Evolutionary conservation across 1,140 invertebrate genomes (phyloP).

Genomic region (Drosophila ercepeae): DNA sequence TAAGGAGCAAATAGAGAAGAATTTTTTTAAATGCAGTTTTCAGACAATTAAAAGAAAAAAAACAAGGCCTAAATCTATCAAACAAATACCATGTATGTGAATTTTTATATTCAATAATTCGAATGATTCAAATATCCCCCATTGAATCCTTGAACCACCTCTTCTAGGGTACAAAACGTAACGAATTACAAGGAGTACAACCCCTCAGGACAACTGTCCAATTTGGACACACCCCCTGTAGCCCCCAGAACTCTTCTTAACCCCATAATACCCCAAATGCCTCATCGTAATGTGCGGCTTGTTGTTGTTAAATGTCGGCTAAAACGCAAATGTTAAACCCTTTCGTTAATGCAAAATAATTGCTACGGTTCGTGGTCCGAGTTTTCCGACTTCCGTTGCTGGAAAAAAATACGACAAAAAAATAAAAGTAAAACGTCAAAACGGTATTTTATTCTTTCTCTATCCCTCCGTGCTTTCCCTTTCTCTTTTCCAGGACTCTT

Average conservation of each 20-base stretch:
- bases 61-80: no score
- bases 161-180: conserved; percentile 51
- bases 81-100: no score
- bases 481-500: neutral
- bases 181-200: conserved; percentile 77
- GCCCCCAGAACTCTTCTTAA: neutral
- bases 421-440: conserved; percentile 56
- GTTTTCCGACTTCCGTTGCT: conserved; percentile 34
- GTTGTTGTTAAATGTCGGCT: conserved; percentile 65
- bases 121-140: neutral
- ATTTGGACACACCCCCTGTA: conserved; percentile 13
- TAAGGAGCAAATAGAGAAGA: no score
- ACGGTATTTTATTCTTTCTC: conserved; percentile 30
- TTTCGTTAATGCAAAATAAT: conserved; percentile 82
- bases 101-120: neutral
- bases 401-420: conserved; percentile 26
- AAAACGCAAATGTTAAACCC: conserved; percentile 82
- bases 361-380: conserved; percentile 74
- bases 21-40: no score
- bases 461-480: neutral
- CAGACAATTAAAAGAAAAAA: no score
- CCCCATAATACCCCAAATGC: conserved; percentile 1
- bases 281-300: conserved; percentile 68
- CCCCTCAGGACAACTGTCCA: conserved; percentile 60
- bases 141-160: neutral